Percentiles rank a stretch among this genome's conserved stretches.
Conservation (phyloP, 1,140 invertebrate species). For the Magallana angulata region DNA sequence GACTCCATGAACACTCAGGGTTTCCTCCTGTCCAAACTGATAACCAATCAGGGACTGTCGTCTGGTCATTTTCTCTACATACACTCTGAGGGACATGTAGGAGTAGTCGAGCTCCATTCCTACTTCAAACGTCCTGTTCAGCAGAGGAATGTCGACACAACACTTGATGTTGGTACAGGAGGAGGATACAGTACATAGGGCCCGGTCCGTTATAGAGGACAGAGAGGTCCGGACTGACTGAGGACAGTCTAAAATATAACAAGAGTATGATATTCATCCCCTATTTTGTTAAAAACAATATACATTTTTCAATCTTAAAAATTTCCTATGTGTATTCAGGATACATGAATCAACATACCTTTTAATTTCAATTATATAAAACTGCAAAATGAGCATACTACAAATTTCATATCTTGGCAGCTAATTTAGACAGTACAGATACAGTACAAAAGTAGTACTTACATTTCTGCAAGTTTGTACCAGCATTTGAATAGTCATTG, state of each 20-base stretch:
- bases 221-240: neutral
- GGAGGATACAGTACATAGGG: conserved; percentile 12
- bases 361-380: too few species aligned
- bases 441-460: too few species aligned
- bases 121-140: conserved; percentile 44
- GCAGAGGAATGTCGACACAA: conserved; percentile 34
- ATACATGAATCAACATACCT: too few species aligned
- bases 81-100: conserved; percentile 32
- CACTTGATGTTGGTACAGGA: conserved; percentile 43
- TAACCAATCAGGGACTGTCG: conserved; percentile 8
- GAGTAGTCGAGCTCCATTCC: conserved; percentile 44
- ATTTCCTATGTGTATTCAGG: too few species aligned
- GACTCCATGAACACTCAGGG: conserved; percentile 28
- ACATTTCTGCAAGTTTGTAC: neutral
- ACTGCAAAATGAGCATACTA: too few species aligned
- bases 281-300: too few species aligned
- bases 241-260: conserved; percentile 38
- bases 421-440: too few species aligned
- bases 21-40: conserved; percentile 12
- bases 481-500: neutral
- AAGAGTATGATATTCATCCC: too few species aligned
- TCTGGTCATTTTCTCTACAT: conserved; percentile 44
- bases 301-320: too few species aligned
- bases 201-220: neutral
- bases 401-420: too few species aligned